Evolutionary conservation across 2,888 invertebrate species (phyloP).

Genomic region (Plagodis pulveraria): DNA sequence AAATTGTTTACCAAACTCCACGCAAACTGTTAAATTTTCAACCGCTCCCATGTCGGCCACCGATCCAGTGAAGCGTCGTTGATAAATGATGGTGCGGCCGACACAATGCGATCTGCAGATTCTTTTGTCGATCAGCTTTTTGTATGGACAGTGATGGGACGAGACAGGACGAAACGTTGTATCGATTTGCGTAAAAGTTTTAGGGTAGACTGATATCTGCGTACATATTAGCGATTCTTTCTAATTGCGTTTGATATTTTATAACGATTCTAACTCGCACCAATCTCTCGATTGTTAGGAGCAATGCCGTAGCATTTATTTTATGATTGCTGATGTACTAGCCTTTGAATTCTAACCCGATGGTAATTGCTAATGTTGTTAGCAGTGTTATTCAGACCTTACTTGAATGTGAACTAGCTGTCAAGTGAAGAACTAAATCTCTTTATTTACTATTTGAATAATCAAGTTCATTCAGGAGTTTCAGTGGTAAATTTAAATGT

Average conservation of each 20-base stretch:
- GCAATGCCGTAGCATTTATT: too few relatives aligned
- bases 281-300: too few relatives aligned
- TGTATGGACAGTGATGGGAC: constrained; percentile 78
- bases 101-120: constrained; percentile 81
- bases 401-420: too few relatives aligned
- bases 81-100: constrained; percentile 73
- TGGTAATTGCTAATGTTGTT: too few relatives aligned
- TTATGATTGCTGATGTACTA: too few relatives aligned
- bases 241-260: constrained; percentile 1
- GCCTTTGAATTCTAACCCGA: too few relatives aligned
- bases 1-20: neutral
- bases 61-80: constrained; percentile 64
- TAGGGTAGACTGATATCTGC: constrained; percentile 32
- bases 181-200: constrained; percentile 38
- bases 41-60: constrained; percentile 72
- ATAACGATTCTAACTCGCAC: too few relatives aligned
- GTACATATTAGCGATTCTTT: neutral
- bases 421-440: too few relatives aligned
- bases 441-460: too few relatives aligned
- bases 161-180: constrained; percentile 49
- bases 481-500: too few relatives aligned
- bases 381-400: too few relatives aligned
- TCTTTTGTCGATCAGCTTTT: constrained; percentile 80
- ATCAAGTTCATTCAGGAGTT: too few relatives aligned
- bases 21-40: constrained; percentile 63